Conservation (phyloP, 2,888 invertebrate genomes). For the Epirrhoe alternata region DNA sequence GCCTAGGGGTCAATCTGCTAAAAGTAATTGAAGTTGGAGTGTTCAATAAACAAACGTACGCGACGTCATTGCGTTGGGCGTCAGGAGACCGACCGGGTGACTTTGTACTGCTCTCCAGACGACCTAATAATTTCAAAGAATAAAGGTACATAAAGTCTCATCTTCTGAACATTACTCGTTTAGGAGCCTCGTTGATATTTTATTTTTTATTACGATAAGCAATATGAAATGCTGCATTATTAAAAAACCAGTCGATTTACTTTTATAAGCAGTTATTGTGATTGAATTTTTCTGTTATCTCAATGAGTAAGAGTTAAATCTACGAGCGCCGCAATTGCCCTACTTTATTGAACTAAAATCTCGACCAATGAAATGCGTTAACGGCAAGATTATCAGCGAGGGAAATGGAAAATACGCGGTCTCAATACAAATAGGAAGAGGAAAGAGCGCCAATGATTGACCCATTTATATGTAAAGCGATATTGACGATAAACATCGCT, state of each 20-base stretch:
- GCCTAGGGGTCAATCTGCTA: constrained; percentile 42
- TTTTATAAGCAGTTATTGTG: constrained; percentile 16
- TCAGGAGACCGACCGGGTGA: constrained; percentile 68
- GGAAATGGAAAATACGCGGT: constrained; percentile 64
- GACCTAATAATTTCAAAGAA: constrained; percentile 67
- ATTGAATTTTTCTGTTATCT: constrained; percentile 11
- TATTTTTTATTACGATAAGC: constrained; percentile 17
- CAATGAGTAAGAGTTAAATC: constrained; percentile 14
- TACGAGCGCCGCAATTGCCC: constrained; percentile 6
- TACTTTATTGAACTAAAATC: constrained; percentile 27
- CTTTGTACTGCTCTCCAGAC: constrained; percentile 79
- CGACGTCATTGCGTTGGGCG: constrained; percentile 58
- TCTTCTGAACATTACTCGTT: constrained; percentile 28
- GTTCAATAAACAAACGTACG: constrained; percentile 49
- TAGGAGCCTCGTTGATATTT: constrained; percentile 21
- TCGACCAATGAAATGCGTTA: constrained; percentile 50
- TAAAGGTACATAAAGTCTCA: constrained; percentile 47
- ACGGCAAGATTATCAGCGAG: constrained; percentile 56
- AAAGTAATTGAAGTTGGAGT: constrained; percentile 45
- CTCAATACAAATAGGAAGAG: constrained; percentile 60
- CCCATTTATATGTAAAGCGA: constrained; percentile 62
- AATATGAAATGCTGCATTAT: constrained; percentile 6
- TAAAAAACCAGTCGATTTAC: constrained; percentile 7
- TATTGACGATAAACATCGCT: constrained; percentile 52
- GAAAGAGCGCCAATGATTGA: constrained; percentile 57